Evolutionary conservation across 64 coral and sea anemone species (phyloP), one percentile per base, ranked within the genome.

Genomic region (Actinia equina): DNA sequence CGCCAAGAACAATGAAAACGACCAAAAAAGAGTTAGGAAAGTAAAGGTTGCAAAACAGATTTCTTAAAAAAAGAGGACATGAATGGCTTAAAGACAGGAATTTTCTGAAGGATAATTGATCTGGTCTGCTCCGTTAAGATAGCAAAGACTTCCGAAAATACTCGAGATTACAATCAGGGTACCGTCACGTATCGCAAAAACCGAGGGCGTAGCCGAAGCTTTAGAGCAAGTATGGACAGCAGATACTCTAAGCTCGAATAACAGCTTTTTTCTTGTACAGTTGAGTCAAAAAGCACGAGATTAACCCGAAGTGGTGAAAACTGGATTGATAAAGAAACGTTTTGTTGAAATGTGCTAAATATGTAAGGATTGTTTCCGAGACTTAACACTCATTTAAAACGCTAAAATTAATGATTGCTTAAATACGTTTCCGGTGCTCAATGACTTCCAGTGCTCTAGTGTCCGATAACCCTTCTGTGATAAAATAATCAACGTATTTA

Each of bases 101-200:
- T 74, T 74, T 74, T 74, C 6, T 69, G 23, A 14, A 42, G 69
- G 69, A 42, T 74, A 74, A 74, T 74, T 74, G 69, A 26, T 74
- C 69, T 74, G 26, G 26, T 74, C 5, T 74, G 69, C 6, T 8
- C 69, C 42, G 69, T 74, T 15, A 74, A 74, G 69, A 74, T 74
- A 74, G 69, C 27, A 74, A 42, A 74, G 69, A 41, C 69, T 30
- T 74, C 69, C 69, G 69, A 74, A 74, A 30, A 74, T 74, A 74
- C 25, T 74, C 13, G 69, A 74, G 69, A 74, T 74, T 74, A 74
- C 22, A 41, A 74, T 74, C 69, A 16, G 27, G n/a, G 6, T 74
- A 5, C 26, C 69, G 69, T 30, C 69, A 74, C 69, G 69, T 74
- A 74, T 14, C 2, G 55, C 55, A 12, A 12, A 16, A 57, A 16